Conservation (phyloP, 2,888 invertebrate species). For the Bembecia ichneumoniformis region DNA sequence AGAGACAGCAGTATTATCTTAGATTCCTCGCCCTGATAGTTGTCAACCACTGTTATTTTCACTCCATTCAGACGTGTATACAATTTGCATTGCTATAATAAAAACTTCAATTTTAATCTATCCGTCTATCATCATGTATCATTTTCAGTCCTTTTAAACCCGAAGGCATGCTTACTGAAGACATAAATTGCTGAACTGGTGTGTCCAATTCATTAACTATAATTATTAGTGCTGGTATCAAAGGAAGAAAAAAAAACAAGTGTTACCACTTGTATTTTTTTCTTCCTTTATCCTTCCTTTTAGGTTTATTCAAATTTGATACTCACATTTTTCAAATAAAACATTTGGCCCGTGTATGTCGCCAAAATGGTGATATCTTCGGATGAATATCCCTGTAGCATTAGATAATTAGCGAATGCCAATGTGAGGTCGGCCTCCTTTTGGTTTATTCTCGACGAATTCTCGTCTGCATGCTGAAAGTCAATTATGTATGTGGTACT, state of each 20-base stretch:
- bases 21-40: slow-evolving; percentile 86
- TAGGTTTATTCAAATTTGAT: neutral
- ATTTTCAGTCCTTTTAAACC: neutral
- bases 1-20: slow-evolving; percentile 83
- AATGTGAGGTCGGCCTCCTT: slow-evolving; percentile 76
- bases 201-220: too few species aligned
- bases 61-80: slow-evolving; percentile 60
- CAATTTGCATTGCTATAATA: slow-evolving; percentile 35
- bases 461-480: slow-evolving; percentile 40
- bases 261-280: too few species aligned
- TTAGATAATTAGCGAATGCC: slow-evolving; percentile 73
- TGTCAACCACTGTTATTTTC: slow-evolving; percentile 80
- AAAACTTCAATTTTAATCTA: neutral
- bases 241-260: too few species aligned
- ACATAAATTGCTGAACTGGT: too few species aligned
- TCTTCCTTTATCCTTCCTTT: too few species aligned
- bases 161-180: too few species aligned
- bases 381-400: slow-evolving; percentile 75
- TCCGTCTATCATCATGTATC: neutral
- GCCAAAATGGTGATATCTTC: slow-evolving; percentile 81
- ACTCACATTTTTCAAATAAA: slow-evolving; percentile 65
- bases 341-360: slow-evolving; percentile 81
- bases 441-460: slow-evolving; percentile 71
- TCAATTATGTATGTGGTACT: neutral
- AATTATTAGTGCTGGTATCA: too few species aligned